Evolutionary conservation across 2,888 invertebrate species (phyloP), one percentile per base, ranked within the genome.

Genomic region (Rhagophthalmus giganteus): DNA sequence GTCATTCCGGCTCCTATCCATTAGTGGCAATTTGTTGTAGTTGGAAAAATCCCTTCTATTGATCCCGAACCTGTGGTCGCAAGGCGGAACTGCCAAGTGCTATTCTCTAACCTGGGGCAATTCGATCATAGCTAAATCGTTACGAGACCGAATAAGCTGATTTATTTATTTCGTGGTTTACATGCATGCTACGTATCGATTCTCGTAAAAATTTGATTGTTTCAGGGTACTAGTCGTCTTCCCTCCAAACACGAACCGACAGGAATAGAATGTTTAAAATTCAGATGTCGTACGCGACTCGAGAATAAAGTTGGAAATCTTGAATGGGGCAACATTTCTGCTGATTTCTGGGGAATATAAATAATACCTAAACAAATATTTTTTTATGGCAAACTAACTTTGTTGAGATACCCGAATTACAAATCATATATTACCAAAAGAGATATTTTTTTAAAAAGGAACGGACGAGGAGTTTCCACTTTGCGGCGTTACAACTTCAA

Each of bases 21-120:
- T 54, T 54, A 54, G 49, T 31, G 35, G 49, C 54, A 54, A 54
- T 54, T 54, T 54, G 49, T 49, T 44, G 49, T 54, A 49, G 49
- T 25, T 26, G 44, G 48, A 45, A 54, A 48, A 54, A 54, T 49
- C 15, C 30, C 53, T 12, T 39, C 42, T 39, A 54, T 48, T 44
- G 48, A 48, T 44, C 44, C 27, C 30, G 30, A 20, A 37, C 40
- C 31, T 32, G 25, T 38, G 42, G 25, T 24, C 27, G 33, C 32
- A 45, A 26, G 37, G 30, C 49, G 40, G 39, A 49, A 54, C 45
- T 49, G 39, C 35, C 46, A 54, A 45, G 42, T 41, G 40, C 34
- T 20, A 40, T 37, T 45, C 35, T 38, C 31, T 25, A 40, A 48
- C 34, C 24, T 48, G 34, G 40, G 39, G 33, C 33, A 40, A 44